Percentiles rank a stretch among this genome's conserved stretches.
Conservation (phyloP, 2,888 invertebrate genomes). For the Lepidonotus clava region DNA sequence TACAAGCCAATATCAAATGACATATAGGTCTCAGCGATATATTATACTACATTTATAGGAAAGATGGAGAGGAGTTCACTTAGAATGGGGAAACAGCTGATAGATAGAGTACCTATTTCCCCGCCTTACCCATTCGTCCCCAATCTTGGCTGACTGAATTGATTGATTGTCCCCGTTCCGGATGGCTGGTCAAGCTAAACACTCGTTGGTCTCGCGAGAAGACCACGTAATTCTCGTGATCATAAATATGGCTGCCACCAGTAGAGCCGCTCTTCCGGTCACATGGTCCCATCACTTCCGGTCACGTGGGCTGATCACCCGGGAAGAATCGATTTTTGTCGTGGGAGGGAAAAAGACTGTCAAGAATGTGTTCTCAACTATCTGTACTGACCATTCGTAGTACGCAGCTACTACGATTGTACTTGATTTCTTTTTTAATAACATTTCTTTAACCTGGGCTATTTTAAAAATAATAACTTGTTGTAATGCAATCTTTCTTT, state of each 20-base stretch:
- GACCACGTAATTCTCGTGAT: not conserved
- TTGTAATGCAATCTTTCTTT: too few species aligned
- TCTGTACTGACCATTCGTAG: not conserved
- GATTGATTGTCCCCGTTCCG: not conserved
- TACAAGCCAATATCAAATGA: too few species aligned
- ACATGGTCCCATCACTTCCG: not conserved
- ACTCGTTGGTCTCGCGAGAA: not conserved
- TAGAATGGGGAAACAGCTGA: too few species aligned
- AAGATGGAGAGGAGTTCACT: too few species aligned
- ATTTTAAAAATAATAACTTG: too few species aligned
- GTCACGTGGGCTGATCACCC: not conserved
- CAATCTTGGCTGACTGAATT: not conserved
- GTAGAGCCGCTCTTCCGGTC: not conserved
- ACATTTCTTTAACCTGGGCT: too few species aligned
- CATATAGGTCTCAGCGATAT: too few species aligned
- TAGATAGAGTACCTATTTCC: too few species aligned
- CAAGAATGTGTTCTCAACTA: not conserved
- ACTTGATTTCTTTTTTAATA: too few species aligned
- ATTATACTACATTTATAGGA: too few species aligned
- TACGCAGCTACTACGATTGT: too few species aligned
- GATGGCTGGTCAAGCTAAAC: not conserved
- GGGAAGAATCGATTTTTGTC: not conserved
- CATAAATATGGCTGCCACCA: constrained; percentile 19
- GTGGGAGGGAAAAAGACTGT: not conserved
- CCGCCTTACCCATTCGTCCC: too few species aligned